These are phyloP conservation scores for Bombus huntii DNA, from an alignment of 1,140 invertebrate genomes.

Conservation along the genomic window DNA sequence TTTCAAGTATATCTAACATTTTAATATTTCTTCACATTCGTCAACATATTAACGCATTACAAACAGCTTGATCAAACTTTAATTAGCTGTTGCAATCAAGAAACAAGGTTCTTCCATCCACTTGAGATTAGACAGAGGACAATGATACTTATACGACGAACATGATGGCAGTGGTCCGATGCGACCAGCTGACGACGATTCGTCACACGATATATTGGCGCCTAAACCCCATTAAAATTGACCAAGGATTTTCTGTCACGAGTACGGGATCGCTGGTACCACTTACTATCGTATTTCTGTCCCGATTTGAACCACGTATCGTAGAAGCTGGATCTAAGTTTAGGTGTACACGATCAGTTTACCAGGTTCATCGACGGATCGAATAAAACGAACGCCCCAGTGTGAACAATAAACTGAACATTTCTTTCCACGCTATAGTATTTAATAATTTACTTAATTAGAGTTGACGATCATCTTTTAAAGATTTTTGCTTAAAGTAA, in stretches of 20 bases:
- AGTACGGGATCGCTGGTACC: constrained; percentile 37
- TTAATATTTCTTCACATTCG: not conserved
- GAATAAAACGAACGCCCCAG: not conserved
- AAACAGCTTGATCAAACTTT: not conserved
- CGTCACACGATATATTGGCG: constrained; percentile 71
- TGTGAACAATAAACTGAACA: not conserved
- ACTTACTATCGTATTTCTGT: constrained; percentile 66
- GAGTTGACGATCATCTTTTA: not conserved
- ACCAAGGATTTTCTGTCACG: constrained; percentile 57
- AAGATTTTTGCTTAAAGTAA: not conserved
- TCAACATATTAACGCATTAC: too few relatives aligned
- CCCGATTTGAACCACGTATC: constrained; percentile 46
- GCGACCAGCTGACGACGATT: constrained; percentile 68
- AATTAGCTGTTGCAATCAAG: not conserved
- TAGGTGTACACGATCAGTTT: constrained; percentile 42
- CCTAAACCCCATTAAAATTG: constrained; percentile 69
- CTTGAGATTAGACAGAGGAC: constrained; percentile 25
- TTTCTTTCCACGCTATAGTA: not conserved
- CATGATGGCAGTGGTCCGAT: constrained; percentile 54
- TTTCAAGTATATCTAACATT: not conserved
- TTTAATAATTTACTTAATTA: not conserved
- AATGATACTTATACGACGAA: constrained; percentile 35
- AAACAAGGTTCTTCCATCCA: not conserved
- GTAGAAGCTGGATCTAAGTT: constrained; percentile 44
- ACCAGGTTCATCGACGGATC: constrained; percentile 24